Conservation (phyloP, 1,140 invertebrate genomes). For the Pollicipes pollicipes region DNA sequence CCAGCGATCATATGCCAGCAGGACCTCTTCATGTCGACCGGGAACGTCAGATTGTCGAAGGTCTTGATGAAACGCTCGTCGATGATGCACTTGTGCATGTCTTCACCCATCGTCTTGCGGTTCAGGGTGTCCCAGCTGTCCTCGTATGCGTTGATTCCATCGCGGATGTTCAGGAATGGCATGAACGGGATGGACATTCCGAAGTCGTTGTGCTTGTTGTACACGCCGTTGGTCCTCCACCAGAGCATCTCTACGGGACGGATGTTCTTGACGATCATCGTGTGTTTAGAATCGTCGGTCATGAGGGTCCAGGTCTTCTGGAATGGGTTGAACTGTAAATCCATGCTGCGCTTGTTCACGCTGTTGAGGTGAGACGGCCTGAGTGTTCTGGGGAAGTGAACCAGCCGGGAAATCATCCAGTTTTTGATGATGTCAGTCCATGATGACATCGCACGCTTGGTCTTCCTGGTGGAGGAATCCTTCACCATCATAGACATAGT, state of each 20-base stretch:
- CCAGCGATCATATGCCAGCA: slow-evolving; percentile 10
- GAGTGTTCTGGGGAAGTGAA: not conserved
- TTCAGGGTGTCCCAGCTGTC: not conserved
- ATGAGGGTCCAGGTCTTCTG: not conserved
- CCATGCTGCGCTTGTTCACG: not conserved
- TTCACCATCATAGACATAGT: not conserved
- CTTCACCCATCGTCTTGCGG: not conserved
- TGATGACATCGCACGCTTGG: not conserved
- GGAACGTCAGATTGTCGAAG: not conserved
- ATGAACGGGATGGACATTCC: not conserved
- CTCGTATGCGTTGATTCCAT: not conserved
- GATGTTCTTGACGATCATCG: not conserved
- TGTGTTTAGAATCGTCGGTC: not conserved
- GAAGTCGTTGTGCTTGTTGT: not conserved
- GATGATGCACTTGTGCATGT: not conserved
- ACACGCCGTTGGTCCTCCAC: not conserved
- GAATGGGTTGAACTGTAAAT: not conserved
- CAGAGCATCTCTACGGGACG: not conserved
- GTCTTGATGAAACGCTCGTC: not conserved
- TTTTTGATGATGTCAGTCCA: not conserved
- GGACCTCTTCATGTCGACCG: not conserved
- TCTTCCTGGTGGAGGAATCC: not conserved
- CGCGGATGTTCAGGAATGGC: not conserved
- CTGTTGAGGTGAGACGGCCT: not conserved
- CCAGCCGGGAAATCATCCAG: not conserved